Evolutionary conservation across 2,888 invertebrate species (phyloP).

Genomic region (Drosophila austrosaltans): DNA sequence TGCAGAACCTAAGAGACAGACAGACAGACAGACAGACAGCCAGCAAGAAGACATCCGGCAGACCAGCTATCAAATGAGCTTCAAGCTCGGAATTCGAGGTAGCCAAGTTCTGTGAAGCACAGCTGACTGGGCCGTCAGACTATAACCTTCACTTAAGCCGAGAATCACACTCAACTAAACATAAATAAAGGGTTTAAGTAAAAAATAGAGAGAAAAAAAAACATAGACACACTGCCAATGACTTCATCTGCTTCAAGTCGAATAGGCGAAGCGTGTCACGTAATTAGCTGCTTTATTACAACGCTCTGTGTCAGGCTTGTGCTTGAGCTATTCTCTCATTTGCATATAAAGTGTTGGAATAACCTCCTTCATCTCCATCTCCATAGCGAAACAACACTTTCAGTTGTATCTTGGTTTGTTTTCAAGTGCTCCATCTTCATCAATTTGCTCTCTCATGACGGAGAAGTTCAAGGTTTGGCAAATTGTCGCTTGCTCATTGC

Average conservation of each 20-base stretch:
- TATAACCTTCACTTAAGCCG: slow-evolving; percentile 52
- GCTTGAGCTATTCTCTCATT: slow-evolving; percentile 49
- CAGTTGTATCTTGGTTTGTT: neutral
- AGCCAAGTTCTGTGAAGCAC: slow-evolving; percentile 21
- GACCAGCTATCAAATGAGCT: slow-evolving; percentile 46
- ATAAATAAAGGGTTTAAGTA: slow-evolving; percentile 57
- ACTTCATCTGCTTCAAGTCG: slow-evolving; percentile 62
- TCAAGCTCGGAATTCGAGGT: slow-evolving; percentile 23
- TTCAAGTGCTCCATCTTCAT: slow-evolving; percentile 36
- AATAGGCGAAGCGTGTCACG: slow-evolving; percentile 72
- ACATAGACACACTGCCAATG: slow-evolving; percentile 39
- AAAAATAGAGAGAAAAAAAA: slow-evolving; percentile 8
- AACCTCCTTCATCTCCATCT: slow-evolving; percentile 29
- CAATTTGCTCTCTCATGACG: slow-evolving; percentile 21
- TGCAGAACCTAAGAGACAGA: slow-evolving; percentile 26
- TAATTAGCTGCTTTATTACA: slow-evolving; percentile 70
- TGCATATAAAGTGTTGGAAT: slow-evolving; percentile 62
- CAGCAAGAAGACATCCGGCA: slow-evolving; percentile 61
- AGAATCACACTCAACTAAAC: slow-evolving; percentile 51
- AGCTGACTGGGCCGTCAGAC: slow-evolving; percentile 30
- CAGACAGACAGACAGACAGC: neutral
- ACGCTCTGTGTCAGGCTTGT: slow-evolving; percentile 34
- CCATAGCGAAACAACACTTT: neutral
- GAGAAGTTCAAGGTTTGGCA: slow-evolving; percentile 72
- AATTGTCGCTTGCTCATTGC: slow-evolving; percentile 75